Base-by-base conservation (phyloP, 2,888 invertebrate species). In the Hydroisotoma schaefferi region DNA sequence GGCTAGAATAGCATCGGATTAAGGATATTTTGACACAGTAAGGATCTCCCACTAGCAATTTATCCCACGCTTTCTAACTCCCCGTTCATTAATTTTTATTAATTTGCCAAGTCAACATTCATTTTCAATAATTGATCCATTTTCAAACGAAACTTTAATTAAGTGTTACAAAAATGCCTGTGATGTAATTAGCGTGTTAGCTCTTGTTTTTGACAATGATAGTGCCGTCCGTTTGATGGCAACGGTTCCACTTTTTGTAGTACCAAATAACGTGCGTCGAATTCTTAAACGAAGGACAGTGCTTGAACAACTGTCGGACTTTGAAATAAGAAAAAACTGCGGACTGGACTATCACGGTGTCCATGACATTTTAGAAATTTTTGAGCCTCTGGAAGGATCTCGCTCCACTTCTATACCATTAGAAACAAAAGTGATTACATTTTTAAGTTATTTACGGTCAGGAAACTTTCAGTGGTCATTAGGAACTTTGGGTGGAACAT, bases 401-500 rank as follows among this genome's bases (percentile, higher is more conserved):
- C 33, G 53, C 12, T 8, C 10, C 8, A 53, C 20, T 53, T 8
- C 38, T n/a, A 53, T 53, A 25, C 53, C 53, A 6, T 23, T 53
- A 2, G 38, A 53, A 38, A 53, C 53, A 37, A 53, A 25, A 38
- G 15, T 23, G 3, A 22, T 53, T 6, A 40, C 40, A 8, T 53
- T 20, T 38, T 25, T 53, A 18, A 53, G 53, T 38, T 53, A 53
- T 37, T 27, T 53, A 23, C 6, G 53, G 23, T 53, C 53, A 6
- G 53, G 53, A 22, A 53, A 53, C 18, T 53, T 53, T 53, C 53
- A 53, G 27, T 53, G 27, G 22, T 53, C 53, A 4, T 18, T 53
- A 12, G 53, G 53, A 3, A 53, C 53, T 15, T 22, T 53, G 15
- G 18, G 38, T 20, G 53, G 53, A 4, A 40, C 25, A 8, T 37